A percentile compares a stretch with the other conserved stretches of the same genome.
phyloP scores from a whole-genome alignment of 2,113 vertebrate species.

The Telmatochromis sp. region DNA sequence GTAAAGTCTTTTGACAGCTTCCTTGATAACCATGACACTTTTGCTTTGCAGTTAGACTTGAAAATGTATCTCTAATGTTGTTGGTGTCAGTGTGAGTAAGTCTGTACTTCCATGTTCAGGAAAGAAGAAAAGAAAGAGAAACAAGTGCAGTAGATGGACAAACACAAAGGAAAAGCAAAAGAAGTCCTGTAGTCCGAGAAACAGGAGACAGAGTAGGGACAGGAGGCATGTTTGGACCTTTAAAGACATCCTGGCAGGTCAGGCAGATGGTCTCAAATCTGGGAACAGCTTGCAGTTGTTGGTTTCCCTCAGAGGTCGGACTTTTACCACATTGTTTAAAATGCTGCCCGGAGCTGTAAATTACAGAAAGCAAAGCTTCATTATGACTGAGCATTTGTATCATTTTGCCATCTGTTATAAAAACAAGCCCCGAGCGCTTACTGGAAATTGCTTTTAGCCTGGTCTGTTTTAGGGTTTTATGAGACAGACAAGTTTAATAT shows the following conservation, averaged over 20 bases:
- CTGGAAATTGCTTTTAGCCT: not conserved
- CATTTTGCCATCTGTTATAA: not conserved
- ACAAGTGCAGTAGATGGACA: not conserved
- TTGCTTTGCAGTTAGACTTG: not conserved
- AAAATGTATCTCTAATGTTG: not conserved
- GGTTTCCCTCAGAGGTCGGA: not conserved
- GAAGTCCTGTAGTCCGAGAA: not conserved
- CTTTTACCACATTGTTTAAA: not conserved
- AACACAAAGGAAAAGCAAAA: not conserved
- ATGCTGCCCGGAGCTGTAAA: not conserved
- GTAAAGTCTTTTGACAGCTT: not conserved
- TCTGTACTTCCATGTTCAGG: not conserved
- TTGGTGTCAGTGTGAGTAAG: not conserved
- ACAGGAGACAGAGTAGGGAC: conserved; percentile 8
- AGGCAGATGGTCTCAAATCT: not conserved
- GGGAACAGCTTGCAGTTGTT: not conserved
- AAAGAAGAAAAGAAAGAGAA: not conserved
- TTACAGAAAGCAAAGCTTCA: not conserved
- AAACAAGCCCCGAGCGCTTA: not conserved
- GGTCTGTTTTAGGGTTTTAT: not conserved
- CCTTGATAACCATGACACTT: not conserved
- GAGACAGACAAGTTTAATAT: not conserved
- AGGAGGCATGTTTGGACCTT: not conserved
- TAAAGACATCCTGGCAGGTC: not conserved
- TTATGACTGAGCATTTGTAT: not conserved